These are phyloP conservation scores for Drosophila anomelani DNA, from an alignment of 2,888 invertebrate genomes.

Conservation along the genomic window DNA sequence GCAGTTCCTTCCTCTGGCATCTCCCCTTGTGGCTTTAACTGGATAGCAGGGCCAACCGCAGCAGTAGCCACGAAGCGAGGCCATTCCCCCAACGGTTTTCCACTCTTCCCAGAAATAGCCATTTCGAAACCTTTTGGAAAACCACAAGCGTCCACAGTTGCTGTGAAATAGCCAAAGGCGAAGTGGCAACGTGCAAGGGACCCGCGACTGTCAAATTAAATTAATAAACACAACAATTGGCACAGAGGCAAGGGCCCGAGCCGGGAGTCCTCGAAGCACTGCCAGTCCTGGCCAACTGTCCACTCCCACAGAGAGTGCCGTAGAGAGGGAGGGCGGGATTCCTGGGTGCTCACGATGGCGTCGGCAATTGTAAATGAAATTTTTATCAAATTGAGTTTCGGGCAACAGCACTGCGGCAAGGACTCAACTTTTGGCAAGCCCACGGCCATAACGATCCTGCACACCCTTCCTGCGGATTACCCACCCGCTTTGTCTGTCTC, in stretches of 20 bases:
- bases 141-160: slow-evolving; percentile 65
- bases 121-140: slow-evolving; percentile 23
- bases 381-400: slow-evolving; percentile 73
- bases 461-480: background rate
- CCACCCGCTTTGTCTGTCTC: slow-evolving; percentile 20
- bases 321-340: slow-evolving; percentile 4
- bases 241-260: slow-evolving; percentile 20
- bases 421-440: slow-evolving; percentile 75
- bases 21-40: background rate
- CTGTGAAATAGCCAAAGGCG: slow-evolving; percentile 60
- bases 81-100: slow-evolving; percentile 24
- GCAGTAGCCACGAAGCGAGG: slow-evolving; percentile 31
- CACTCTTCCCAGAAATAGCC: background rate
- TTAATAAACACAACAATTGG: slow-evolving; percentile 78
- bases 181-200: slow-evolving; percentile 52
- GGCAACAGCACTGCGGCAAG: slow-evolving; percentile 59
- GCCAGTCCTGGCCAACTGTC: slow-evolving; percentile 59
- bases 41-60: slow-evolving; percentile 50
- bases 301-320: slow-evolving; percentile 59
- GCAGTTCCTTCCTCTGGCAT: background rate
- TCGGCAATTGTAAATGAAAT: slow-evolving; percentile 75
- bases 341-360: slow-evolving; percentile 22
- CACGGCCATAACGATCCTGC: slow-evolving; percentile 43
- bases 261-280: slow-evolving; percentile 14
- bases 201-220: slow-evolving; percentile 76